A percentile compares a stretch with the other conserved stretches of the same genome.
phyloP scores from a whole-genome alignment of 2,797 vertebrate genomes.

The Sebastes cheni region DNA sequence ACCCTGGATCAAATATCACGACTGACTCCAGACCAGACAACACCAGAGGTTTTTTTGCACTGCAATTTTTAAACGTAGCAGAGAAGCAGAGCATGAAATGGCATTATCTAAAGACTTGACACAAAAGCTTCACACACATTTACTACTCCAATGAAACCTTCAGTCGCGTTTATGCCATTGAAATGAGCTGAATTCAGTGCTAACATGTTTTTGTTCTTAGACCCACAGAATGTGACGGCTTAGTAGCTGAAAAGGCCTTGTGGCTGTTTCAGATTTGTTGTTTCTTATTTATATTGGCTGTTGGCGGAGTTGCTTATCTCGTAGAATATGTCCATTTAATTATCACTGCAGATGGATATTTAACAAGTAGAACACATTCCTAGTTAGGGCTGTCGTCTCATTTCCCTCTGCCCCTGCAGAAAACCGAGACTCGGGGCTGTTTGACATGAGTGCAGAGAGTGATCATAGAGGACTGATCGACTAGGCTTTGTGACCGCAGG shows the following conservation, averaged over 20 bases:
- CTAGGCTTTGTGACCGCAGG: conserved; percentile 17
- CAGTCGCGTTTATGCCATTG: background rate
- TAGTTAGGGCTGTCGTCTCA: background rate
- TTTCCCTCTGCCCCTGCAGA: background rate
- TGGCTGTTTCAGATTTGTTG: background rate
- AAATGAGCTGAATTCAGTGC: background rate
- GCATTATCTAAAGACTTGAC: background rate
- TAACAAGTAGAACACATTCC: background rate
- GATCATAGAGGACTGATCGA: conserved; percentile 16
- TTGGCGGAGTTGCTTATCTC: background rate
- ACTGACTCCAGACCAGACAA: background rate
- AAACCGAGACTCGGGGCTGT: conserved; percentile 18
- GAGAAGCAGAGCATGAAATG: background rate
- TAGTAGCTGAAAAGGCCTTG: background rate
- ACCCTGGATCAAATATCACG: background rate
- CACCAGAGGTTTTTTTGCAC: background rate
- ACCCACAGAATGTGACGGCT: background rate
- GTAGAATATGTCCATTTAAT: background rate
- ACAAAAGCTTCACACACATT: background rate
- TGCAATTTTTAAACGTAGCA: background rate
- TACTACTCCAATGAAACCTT: background rate
- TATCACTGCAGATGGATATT: background rate
- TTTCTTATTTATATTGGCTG: background rate
- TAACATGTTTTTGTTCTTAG: background rate
- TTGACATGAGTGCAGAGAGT: conserved; percentile 26